A percentile compares a stretch with the other conserved stretches of the same genome.
Evolutionary conservation across 2,797 vertebrate species (phyloP).

Genomic region (Macroramphosus scolopax): DNA sequence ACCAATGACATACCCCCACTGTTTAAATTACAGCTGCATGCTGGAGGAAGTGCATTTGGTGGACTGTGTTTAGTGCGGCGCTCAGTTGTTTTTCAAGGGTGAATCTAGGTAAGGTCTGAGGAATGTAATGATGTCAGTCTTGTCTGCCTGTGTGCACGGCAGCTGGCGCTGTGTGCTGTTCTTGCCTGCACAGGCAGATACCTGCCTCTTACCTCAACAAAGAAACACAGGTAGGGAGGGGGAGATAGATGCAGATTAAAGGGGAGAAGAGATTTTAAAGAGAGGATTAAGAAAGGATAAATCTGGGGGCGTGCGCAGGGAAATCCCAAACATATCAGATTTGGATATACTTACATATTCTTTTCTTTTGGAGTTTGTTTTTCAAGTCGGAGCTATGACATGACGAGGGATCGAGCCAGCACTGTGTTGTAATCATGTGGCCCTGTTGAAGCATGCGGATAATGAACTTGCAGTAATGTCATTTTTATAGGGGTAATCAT

Average conservation of each 20-base stretch:
- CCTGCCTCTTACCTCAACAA: constrained; percentile 58
- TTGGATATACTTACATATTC: constrained; percentile 5
- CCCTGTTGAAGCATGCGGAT: constrained; percentile 13
- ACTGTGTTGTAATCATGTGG: constrained; percentile 7
- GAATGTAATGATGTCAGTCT: constrained; percentile 71
- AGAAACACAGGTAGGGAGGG: constrained; percentile 1
- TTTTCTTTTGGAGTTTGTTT: not conserved
- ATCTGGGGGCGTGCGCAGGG: constrained; percentile 4
- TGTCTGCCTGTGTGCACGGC: constrained; percentile 15
- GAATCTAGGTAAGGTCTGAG: constrained; percentile 53
- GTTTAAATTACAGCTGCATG: constrained; percentile 43
- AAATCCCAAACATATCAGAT: constrained; percentile 33
- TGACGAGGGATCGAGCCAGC: constrained; percentile 3
- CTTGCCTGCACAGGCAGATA: constrained; percentile 64
- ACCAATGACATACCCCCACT: constrained; percentile 20
- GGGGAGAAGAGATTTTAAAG: constrained; percentile 13
- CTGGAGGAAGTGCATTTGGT: constrained; percentile 37
- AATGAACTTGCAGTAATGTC: constrained; percentile 7
- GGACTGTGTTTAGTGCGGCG: constrained; percentile 21
- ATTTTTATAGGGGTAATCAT: constrained; percentile 11
- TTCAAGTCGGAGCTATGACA: constrained; percentile 1
- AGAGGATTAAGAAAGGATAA: constrained; percentile 16
- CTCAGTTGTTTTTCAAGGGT: constrained; percentile 31
- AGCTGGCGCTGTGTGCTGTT: constrained; percentile 22
- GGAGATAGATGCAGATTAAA: constrained; percentile 7